Evolutionary conservation across 2,888 invertebrate species (phyloP).

Genomic region (Pasiphila rectangulata): DNA sequence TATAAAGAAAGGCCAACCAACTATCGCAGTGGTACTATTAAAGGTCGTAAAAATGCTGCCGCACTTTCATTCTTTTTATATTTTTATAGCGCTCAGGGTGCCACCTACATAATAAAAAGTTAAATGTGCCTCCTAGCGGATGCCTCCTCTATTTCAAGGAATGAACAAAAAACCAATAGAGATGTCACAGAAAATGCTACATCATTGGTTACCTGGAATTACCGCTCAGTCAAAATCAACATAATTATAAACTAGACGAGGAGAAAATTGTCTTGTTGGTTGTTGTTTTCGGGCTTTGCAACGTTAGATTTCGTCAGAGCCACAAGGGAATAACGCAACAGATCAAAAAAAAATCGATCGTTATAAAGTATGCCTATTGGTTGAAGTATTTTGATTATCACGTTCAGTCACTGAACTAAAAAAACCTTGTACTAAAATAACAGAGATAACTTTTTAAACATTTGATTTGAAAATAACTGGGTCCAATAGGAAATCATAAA

Average conservation of each 20-base stretch:
- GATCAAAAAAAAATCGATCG: too few species aligned
- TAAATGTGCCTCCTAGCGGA: slow-evolving; percentile 71
- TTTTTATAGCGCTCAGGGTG: slow-evolving; percentile 66
- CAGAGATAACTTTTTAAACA: neutral
- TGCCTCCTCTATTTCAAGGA: slow-evolving; percentile 66
- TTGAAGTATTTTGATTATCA: too few species aligned
- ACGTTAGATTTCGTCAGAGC: too few species aligned
- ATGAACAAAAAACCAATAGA: slow-evolving; percentile 70
- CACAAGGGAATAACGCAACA: too few species aligned
- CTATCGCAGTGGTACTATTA: slow-evolving; percentile 61
- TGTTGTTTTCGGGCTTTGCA: too few species aligned
- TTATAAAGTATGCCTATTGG: too few species aligned
- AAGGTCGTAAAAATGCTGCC: slow-evolving; percentile 60
- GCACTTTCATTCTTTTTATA: slow-evolving; percentile 67
- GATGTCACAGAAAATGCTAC: slow-evolving; percentile 28
- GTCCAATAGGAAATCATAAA: neutral
- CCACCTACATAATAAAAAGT: slow-evolving; percentile 75
- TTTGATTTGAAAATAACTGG: too few species aligned
- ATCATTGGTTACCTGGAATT: slow-evolving; percentile 3
- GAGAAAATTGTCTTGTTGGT: too few species aligned
- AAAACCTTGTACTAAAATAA: neutral
- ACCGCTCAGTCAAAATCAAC: too few species aligned
- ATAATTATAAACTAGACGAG: too few species aligned
- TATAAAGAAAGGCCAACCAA: slow-evolving; percentile 39
- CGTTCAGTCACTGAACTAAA: too few species aligned